Evolutionary conservation across 2,888 invertebrate genomes (phyloP), one percentile per base, ranked within the genome.

Genomic region (Andrena hattorfiana): DNA sequence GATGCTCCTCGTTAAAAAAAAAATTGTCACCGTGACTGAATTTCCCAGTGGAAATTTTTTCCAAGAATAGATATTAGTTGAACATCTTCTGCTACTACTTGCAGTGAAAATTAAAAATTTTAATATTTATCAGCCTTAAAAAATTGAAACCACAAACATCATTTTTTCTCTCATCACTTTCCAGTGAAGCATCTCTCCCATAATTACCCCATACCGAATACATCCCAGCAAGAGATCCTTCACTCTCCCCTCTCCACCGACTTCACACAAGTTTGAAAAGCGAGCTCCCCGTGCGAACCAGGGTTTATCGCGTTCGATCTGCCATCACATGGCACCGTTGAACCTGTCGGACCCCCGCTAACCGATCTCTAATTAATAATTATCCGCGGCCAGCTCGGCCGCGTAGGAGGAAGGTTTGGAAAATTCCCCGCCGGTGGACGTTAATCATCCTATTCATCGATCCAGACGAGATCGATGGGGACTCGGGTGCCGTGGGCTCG

Each of bases 381-480:
- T 88, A 85, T 81, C 76, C 83, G 48, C 62, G 66, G 81, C 72
- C 54, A 60, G 35, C 42, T 71, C 81, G 26, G 73, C 23, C 73
- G 80, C 85, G 87, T 89, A 77, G 85, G 89, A 62, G 82, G 70
- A 83, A 77, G 73, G 68, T 83, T 80, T 76, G 70, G 60, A 77
- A 67, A 83, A 88, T 73, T 77, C 81, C 77, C 30, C 73, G 23
- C 10, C 56, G 77, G 54, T 49, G 80, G 64, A 77, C 87, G 85
- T 88, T 89, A 88, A 88, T 88, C 89, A 87, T 87, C 70, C 83
- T 81, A 84, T 87, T 87, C 88, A 86, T 88, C 83, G 87, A 88
- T 86, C 81, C 74, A 35, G 64, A 51, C 60, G 83, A 85, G 84
- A 85, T 88, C 83, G 85, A 88, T 79, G 82, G 71, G 76, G 71